A percentile compares a stretch with the other conserved stretches of the same genome.
phyloP scores from a whole-genome alignment of 2,888 invertebrate genomes.

The Spodoptera littoralis region DNA sequence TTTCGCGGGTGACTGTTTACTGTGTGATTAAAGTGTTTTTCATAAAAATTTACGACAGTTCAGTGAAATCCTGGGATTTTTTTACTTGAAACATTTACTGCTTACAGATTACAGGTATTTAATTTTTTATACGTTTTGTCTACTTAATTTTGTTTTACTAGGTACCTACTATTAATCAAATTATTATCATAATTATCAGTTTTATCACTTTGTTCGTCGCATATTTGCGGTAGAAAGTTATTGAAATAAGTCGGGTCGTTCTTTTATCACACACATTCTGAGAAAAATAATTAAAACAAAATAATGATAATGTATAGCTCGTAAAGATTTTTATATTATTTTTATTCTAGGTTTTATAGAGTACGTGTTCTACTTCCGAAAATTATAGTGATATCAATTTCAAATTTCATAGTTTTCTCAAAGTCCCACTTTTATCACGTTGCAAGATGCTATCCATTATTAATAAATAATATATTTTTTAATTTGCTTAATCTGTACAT shows the following conservation, averaged over 20 bases:
- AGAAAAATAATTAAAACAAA: slow-evolving; percentile 23
- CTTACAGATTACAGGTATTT: slow-evolving; percentile 37
- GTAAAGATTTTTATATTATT: not conserved
- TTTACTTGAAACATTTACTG: slow-evolving; percentile 13
- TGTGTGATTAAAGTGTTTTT: slow-evolving; percentile 27
- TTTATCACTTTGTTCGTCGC: slow-evolving; percentile 4
- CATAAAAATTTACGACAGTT: slow-evolving; percentile 7
- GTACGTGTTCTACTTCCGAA: not conserved
- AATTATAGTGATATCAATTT: not conserved
- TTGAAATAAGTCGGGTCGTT: slow-evolving; percentile 14
- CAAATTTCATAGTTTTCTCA: too few relatives aligned
- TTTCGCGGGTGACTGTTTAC: slow-evolving; percentile 34
- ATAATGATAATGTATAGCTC: not conserved
- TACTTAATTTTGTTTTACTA: not conserved
- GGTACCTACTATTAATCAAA: slow-evolving; percentile 3
- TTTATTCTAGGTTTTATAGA: too few relatives aligned
- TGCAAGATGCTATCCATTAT: not conserved
- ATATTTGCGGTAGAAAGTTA: slow-evolving; percentile 20
- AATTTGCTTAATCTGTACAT: slow-evolving; percentile 2
- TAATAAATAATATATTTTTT: not conserved
- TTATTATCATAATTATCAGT: not conserved
- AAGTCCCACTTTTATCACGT: too few relatives aligned
- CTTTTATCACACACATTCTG: slow-evolving; percentile 7
- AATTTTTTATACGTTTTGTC: slow-evolving; percentile 11
- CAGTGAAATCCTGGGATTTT: slow-evolving; percentile 41